These are phyloP conservation scores for Thecophora atra DNA, from an alignment of 2,888 invertebrate species.

Conservation along the genomic window DNA sequence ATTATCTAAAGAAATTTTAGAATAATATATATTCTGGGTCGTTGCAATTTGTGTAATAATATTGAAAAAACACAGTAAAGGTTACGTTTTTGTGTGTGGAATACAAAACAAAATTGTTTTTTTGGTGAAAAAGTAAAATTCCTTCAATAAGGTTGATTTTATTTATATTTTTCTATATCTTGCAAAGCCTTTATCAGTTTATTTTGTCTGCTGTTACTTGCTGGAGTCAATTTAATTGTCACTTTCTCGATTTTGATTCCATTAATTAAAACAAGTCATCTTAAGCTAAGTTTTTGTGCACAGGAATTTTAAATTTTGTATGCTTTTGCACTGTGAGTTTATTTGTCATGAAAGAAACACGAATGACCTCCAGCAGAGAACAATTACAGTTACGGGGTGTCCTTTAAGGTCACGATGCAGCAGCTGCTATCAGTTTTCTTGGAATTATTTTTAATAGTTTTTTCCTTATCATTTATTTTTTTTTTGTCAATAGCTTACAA, in stretches of 20 bases:
- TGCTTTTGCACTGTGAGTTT: conserved; percentile 32
- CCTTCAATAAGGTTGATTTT: conserved; percentile 9
- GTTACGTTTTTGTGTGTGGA: conserved; percentile 7
- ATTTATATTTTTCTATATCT: not conserved
- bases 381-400: too few relatives aligned
- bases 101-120: not conserved
- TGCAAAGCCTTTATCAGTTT: not conserved
- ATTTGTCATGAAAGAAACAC: too few relatives aligned
- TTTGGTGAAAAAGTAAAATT: conserved; percentile 18
- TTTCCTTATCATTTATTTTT: too few relatives aligned
- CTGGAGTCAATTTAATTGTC: not conserved
- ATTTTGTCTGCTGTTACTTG: not conserved
- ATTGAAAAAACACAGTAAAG: not conserved
- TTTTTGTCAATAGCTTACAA: too few relatives aligned
- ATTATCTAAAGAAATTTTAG: not conserved
- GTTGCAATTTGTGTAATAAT: not conserved
- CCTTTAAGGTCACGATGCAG: too few relatives aligned
- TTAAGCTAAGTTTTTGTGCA: not conserved
- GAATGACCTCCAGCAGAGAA: too few relatives aligned
- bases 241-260: too few relatives aligned
- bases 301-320: not conserved
- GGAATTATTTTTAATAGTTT: too few relatives aligned
- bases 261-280: not conserved
- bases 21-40: not conserved
- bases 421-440: too few relatives aligned